Evolutionary conservation across 2,888 invertebrate genomes (phyloP), one percentile per base, ranked within the genome.

Genomic region (Mesopsocus fuscifrons): DNA sequence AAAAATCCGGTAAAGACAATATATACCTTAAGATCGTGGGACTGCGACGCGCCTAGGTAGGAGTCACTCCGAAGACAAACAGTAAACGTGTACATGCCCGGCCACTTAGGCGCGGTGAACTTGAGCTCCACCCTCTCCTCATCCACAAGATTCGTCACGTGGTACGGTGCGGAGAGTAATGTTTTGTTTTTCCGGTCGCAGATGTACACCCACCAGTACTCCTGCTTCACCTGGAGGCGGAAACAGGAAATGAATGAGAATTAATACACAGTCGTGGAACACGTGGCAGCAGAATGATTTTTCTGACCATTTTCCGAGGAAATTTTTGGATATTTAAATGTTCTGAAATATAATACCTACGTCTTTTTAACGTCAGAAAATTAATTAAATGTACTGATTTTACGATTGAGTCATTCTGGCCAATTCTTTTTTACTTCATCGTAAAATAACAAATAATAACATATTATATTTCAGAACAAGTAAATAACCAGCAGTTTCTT

Each of bases 131-230:
- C 78, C 67, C 89, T 89, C 65, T 92, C 91, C 52, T 75, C 66
- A 55, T 78, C 74, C 35, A 88, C 82, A 47, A 99, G 73, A 60
- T 87, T 88, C 43, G 95, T 95, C 48, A 97, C 78, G 57, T 92
- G 83, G 58, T 84, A 82, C 33, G 97, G 95, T 51, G 88, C 81
- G 41, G 95, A 89, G 50, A 95, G 72, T 52, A 99, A 65, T 48
- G 84, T 81, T 58, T 79, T 80, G 50, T 83, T 84, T 64, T 91
- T 95, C 54, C 88, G 77, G 66, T 99, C 97, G 63, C 87, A 85
- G 52, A 98, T 82, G 62, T 97, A 98, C 50, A 95, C 81, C 95
- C 97, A 99, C 97, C 98, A 99, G 65, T 84, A 95, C 63, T 99
- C 98, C 60, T 94, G 94, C 60, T 98, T 92, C 50, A 82, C 82